A percentile compares a stretch with the other conserved stretches of the same genome.
phyloP scores from a whole-genome alignment of 2,113 vertebrate genomes.

The Aegithalos caudatus region DNA sequence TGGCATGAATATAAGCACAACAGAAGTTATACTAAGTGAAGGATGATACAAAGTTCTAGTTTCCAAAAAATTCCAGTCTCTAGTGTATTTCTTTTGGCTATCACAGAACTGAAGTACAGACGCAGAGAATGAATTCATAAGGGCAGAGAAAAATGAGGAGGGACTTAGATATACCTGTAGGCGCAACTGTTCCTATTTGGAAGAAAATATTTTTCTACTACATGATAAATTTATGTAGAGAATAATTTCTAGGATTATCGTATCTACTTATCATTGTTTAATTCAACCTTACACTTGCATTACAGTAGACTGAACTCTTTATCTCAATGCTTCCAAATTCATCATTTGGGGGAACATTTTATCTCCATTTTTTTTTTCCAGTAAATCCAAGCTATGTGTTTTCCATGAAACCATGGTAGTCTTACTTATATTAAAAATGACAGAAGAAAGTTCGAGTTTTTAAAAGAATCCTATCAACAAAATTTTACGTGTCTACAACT shows the following conservation, averaged over 20 bases:
- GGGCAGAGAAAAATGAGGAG: neutral
- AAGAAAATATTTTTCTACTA: neutral
- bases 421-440: neutral
- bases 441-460: neutral
- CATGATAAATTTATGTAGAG: fast-evolving
- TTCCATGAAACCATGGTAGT: neutral
- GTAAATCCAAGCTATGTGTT: neutral
- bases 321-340: neutral
- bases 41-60: neutral
- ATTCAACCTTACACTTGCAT: neutral
- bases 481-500: neutral
- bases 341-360: neutral
- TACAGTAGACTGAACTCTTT: neutral
- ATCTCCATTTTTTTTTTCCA: neutral
- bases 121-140: neutral
- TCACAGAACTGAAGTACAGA: neutral
- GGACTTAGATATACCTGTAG: neutral
- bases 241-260: neutral
- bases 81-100: neutral
- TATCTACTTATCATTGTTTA: neutral
- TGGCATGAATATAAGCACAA: neutral
- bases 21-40: neutral
- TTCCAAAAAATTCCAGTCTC: neutral
- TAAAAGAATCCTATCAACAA: neutral
- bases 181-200: neutral